Evolutionary conservation across 1,140 invertebrate species (phyloP).

Genomic region (Limonius californicus): DNA sequence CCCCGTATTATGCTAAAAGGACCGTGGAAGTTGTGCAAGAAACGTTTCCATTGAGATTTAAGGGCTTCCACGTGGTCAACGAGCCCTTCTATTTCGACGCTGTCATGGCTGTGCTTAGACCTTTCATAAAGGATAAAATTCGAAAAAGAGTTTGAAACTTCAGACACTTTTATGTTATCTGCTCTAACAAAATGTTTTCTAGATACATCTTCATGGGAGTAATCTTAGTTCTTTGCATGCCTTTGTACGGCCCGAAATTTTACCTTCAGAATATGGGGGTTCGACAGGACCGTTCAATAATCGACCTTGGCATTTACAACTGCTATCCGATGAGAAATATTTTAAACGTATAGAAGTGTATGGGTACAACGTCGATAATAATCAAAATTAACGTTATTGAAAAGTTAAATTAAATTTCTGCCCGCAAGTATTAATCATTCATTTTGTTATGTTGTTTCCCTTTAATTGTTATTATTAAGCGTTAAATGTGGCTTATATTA

Average conservation of each 20-base stretch:
- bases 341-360: conserved; percentile 37
- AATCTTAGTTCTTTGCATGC: conserved; percentile 51
- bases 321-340: conserved; percentile 43
- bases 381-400: neutral
- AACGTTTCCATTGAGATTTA: conserved; percentile 58
- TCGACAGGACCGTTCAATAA: conserved; percentile 49
- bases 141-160: conserved; percentile 50
- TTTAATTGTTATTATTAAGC: too few relatives aligned
- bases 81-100: conserved; percentile 60
- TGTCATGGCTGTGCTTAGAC: conserved; percentile 55
- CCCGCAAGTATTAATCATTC: too few relatives aligned
- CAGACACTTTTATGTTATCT: neutral
- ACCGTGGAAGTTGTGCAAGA: conserved; percentile 53
- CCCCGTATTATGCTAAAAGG: conserved; percentile 48
- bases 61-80: conserved; percentile 60
- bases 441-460: too few relatives aligned
- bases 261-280: conserved; percentile 57
- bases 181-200: conserved; percentile 32
- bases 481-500: too few relatives aligned
- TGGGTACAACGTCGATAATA: conserved; percentile 29
- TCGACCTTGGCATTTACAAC: conserved; percentile 38
- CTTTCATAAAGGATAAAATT: conserved; percentile 60
- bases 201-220: conserved; percentile 54
- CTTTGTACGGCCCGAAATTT: conserved; percentile 48
- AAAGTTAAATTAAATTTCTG: too few relatives aligned